Evolutionary conservation across 2,797 vertebrate genomes (phyloP).

Genomic region (Sciaenops ocellatus): DNA sequence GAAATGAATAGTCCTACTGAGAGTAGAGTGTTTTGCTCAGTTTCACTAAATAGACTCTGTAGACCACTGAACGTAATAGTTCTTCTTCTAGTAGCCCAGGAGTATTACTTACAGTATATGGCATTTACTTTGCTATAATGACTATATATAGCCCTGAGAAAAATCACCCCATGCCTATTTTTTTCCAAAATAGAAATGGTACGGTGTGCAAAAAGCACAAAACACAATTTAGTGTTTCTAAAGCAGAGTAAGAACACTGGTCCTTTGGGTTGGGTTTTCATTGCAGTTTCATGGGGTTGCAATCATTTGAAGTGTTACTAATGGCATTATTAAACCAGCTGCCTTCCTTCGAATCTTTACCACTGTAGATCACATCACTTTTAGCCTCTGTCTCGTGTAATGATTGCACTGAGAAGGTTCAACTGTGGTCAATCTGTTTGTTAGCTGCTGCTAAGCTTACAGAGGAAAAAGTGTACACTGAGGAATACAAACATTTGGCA

Average conservation of each 20-base stretch:
- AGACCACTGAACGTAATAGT: constrained; percentile 21
- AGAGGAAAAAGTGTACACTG: constrained; percentile 12
- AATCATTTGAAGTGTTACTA: constrained; percentile 32
- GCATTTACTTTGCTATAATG: constrained; percentile 24
- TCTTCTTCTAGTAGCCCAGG: constrained; percentile 1
- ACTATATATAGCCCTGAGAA: constrained; percentile 10
- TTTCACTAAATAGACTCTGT: constrained; percentile 36
- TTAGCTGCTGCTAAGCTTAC: constrained; percentile 18
- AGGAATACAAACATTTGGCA: constrained; percentile 45
- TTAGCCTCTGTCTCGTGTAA: constrained; percentile 33
- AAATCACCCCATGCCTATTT: background rate
- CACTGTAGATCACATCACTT: constrained; percentile 37
- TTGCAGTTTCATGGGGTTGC: constrained; percentile 17
- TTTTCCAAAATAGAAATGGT: background rate
- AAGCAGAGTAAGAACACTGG: background rate
- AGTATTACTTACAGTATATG: constrained; percentile 20
- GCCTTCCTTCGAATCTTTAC: constrained; percentile 32
- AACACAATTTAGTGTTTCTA: background rate
- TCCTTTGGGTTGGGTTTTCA: constrained; percentile 18
- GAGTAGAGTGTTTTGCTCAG: constrained; percentile 2
- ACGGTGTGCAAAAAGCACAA: background rate
- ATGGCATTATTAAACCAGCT: constrained; percentile 48
- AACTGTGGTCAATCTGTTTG: constrained; percentile 41
- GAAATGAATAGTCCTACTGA: constrained; percentile 11
- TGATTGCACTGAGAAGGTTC: constrained; percentile 35